Conservation (phyloP, 2,113 vertebrate species). For the Notiomystis cincta region DNA sequence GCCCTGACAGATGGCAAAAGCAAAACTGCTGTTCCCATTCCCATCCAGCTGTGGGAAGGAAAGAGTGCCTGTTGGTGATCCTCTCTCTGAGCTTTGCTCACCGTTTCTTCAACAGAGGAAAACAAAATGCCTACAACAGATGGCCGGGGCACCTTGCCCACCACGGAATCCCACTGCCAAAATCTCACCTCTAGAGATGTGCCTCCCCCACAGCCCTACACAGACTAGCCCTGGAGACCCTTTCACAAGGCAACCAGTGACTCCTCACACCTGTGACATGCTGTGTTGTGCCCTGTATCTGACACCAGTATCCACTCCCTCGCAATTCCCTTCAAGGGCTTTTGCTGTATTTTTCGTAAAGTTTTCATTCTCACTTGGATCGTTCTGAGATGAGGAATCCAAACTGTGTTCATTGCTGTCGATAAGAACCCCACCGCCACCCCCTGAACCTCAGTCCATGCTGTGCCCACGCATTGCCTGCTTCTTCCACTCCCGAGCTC, state of each 20-base stretch:
- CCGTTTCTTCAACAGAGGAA: background rate
- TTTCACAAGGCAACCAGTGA: background rate
- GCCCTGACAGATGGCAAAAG: background rate
- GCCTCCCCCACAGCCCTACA: background rate
- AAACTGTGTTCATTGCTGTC: background rate
- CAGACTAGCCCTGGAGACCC: background rate
- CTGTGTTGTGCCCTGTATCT: background rate
- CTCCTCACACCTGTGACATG: background rate
- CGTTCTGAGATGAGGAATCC: background rate
- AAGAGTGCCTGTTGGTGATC: background rate
- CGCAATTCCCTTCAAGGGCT: background rate
- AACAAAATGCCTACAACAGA: background rate
- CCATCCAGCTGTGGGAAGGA: background rate
- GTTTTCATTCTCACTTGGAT: background rate
- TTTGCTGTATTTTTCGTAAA: rapidly evolving
- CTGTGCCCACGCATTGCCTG: rapidly evolving
- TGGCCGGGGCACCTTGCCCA: background rate
- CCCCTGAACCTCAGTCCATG: rapidly evolving
- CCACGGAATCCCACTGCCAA: background rate
- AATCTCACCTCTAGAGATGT: background rate
- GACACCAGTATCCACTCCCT: background rate
- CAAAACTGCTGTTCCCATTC: background rate
- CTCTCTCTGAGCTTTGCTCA: background rate
- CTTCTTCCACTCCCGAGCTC: background rate
- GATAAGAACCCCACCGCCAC: background rate